These are phyloP conservation scores for Danio albolineatus DNA, from an alignment of 2,797 vertebrate species.

Conservation along the genomic window DNA sequence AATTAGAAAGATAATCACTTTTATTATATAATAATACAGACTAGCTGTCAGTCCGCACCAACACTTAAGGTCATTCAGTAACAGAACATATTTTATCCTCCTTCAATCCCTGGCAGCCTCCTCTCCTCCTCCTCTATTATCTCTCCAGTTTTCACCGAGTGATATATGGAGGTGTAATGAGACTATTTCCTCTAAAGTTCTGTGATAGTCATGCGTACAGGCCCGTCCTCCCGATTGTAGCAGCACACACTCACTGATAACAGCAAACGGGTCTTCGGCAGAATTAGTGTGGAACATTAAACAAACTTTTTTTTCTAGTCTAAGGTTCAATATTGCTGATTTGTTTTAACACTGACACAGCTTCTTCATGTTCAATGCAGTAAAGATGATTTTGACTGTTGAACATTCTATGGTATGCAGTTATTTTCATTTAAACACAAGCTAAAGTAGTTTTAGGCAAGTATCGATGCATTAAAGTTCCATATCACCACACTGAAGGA, in stretches of 20 bases:
- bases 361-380: too few species aligned
- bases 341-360: not conserved
- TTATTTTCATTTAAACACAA: too few species aligned
- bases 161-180: slow-evolving; percentile 75
- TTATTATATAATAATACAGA: not conserved
- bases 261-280: not conserved
- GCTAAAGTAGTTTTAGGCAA: too few species aligned
- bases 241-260: slow-evolving; percentile 61
- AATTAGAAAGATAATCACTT: not conserved
- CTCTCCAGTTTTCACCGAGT: slow-evolving; percentile 72
- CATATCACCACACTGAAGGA: too few species aligned
- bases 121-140: slow-evolving; percentile 74
- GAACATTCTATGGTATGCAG: too few species aligned
- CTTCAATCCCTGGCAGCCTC: slow-evolving; percentile 13
- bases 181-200: slow-evolving; percentile 73
- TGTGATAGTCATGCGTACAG: slow-evolving; percentile 68
- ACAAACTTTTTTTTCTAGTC: not conserved
- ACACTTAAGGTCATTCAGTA: slow-evolving; percentile 34
- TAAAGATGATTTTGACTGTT: too few species aligned
- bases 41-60: not conserved
- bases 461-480: too few species aligned
- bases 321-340: not conserved
- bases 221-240: slow-evolving; percentile 78
- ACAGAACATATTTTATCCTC: slow-evolving; percentile 22
- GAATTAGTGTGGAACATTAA: not conserved